phyloP scores from a whole-genome alignment of 2,113 vertebrate genomes.

The Archocentrus centrarchus region DNA sequence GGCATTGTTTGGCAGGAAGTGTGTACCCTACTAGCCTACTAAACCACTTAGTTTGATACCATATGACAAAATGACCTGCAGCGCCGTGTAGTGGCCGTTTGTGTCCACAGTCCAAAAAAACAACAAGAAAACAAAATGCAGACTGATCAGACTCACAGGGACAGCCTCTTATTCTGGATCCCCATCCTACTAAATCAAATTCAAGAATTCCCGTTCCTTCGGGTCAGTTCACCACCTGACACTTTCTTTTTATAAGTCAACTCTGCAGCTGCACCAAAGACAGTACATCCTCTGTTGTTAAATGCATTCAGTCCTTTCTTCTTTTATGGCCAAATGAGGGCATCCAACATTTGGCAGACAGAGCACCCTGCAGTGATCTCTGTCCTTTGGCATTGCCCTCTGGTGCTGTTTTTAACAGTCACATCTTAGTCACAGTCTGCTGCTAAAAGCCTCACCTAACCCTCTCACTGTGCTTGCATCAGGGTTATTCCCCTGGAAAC shows the following conservation, averaged over 20 bases:
- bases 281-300: conserved; percentile 1
- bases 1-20: conserved; percentile 32
- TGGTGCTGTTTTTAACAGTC: conserved; percentile 43
- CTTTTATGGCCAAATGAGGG: conserved; percentile 23
- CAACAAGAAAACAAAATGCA: not conserved
- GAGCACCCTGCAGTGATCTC: conserved; percentile 45
- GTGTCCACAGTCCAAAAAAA: not conserved
- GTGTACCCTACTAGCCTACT: conserved; percentile 44
- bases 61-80: not conserved
- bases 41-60: not conserved
- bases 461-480: not conserved
- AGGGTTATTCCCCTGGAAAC: not conserved
- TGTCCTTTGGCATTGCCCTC: not conserved
- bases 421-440: conserved; percentile 17
- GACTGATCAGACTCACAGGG: not conserved
- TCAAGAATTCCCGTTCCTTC: not conserved
- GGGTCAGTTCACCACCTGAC: not conserved
- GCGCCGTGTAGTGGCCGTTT: conserved; percentile 28
- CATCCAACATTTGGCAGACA: conserved; percentile 22
- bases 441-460: conserved; percentile 7
- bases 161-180: not conserved
- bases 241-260: not conserved
- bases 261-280: not conserved
- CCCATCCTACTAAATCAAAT: not conserved
- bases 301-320: conserved; percentile 20